Conservation (phyloP, 2,797 vertebrate species). For the Nothura maculosa region DNA sequence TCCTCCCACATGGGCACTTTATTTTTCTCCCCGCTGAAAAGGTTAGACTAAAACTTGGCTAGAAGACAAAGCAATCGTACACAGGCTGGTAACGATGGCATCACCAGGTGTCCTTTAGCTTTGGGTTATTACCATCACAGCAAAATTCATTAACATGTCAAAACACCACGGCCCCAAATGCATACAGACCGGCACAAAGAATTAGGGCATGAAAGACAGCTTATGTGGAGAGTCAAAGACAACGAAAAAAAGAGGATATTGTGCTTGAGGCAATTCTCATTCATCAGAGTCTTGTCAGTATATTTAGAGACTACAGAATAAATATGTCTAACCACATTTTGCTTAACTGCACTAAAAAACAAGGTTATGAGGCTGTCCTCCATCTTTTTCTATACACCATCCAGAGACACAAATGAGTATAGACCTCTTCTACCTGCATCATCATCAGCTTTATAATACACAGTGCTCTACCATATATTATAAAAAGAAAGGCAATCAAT, state of each 20-base stretch:
- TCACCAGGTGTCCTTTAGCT: not conserved
- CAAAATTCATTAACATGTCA: slow-evolving; percentile 45
- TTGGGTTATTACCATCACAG: slow-evolving; percentile 21
- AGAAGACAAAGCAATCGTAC: not conserved
- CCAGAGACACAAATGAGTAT: not conserved
- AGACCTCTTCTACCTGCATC: not conserved
- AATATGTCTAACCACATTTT: slow-evolving; percentile 45
- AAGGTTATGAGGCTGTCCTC: slow-evolving; percentile 20
- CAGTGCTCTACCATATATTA: not conserved
- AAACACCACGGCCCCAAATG: slow-evolving; percentile 14
- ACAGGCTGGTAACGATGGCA: not conserved
- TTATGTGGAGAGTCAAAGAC: slow-evolving; percentile 47
- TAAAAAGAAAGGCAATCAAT: not conserved
- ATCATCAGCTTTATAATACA: not conserved
- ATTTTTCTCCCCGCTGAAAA: slow-evolving; percentile 27
- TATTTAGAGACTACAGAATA: slow-evolving; percentile 22
- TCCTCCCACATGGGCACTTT: not conserved
- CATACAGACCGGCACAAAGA: slow-evolving; percentile 32
- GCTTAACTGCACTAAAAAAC: slow-evolving; percentile 35
- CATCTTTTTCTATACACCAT: not conserved
- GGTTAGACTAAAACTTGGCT: not conserved
- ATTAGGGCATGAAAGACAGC: slow-evolving; percentile 59
- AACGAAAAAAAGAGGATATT: slow-evolving; percentile 23
- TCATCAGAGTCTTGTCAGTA: slow-evolving; percentile 50
- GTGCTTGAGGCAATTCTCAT: slow-evolving; percentile 18